Percentiles rank a stretch among this genome's conserved stretches.
Conservation (phyloP, 2,888 invertebrate genomes). For the Congeria kusceri region DNA sequence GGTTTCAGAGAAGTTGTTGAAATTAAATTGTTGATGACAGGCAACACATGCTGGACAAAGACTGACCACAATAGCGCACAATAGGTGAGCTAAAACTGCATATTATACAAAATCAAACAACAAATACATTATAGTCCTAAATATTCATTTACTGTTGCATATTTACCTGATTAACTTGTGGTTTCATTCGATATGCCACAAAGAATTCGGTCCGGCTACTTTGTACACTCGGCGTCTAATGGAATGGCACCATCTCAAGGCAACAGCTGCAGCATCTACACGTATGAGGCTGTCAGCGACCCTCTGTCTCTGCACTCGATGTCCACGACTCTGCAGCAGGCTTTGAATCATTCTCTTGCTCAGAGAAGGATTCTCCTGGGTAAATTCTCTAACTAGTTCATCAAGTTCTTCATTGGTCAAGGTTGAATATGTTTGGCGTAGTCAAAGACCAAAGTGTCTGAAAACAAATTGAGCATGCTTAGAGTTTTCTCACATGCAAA, state of each 20-base stretch:
- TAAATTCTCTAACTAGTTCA: background rate
- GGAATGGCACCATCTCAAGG: slow-evolving; percentile 11
- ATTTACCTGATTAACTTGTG: slow-evolving; percentile 27
- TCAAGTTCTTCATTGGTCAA: slow-evolving; percentile 18
- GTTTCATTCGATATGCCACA: slow-evolving; percentile 37
- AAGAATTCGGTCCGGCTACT: slow-evolving; percentile 24
- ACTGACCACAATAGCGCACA: too few species aligned
- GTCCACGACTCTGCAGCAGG: background rate
- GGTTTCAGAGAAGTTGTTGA: too few species aligned
- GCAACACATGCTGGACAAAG: too few species aligned
- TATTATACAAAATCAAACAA: too few species aligned
- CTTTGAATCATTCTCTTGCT: slow-evolving; percentile 5
- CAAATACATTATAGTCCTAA: too few species aligned
- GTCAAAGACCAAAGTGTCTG: slow-evolving; percentile 10
- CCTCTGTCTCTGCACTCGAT: slow-evolving; percentile 17
- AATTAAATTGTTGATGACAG: too few species aligned
- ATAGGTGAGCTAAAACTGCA: too few species aligned
- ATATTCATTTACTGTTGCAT: too few species aligned
- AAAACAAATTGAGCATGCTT: too few species aligned
- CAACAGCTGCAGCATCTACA: slow-evolving; percentile 25
- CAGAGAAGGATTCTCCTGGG: background rate
- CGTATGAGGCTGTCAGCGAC: slow-evolving; percentile 15
- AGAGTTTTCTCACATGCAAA: too few species aligned
- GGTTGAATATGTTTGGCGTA: background rate
- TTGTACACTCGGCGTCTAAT: slow-evolving; percentile 3